Base-by-base conservation (phyloP, 92 coral and sea anemone species). In the Chrysogorgia sp. region DNA sequence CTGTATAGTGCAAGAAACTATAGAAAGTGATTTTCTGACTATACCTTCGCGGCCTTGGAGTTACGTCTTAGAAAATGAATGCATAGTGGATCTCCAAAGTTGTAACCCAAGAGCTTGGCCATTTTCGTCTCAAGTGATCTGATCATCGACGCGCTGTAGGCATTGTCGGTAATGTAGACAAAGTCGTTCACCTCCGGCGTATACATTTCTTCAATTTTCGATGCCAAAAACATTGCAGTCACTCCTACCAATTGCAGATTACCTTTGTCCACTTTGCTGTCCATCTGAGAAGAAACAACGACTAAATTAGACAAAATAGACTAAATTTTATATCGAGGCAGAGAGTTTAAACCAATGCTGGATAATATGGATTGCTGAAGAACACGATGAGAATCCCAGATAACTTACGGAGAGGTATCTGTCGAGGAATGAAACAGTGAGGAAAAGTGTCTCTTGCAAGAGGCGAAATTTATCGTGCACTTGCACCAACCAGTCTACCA, bases 401-500 rank as follows among this genome's bases (percentile, higher is more conserved):
- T 52, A 5, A 86, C 97, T 91, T 82, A 94, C 98, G 1, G 96
- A 82, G 60, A 94, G 80, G 55, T 89, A 94, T 84, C 98, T 87
- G 67, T 94, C 98, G 25, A 94, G 68, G 72, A 92, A 72, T 8
- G 97, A 89, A 29, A 94, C 55, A 0, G 97, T 91, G 79, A 89
- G 85, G 76, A 76, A 94, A 37, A 94, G 86, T 24, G 98, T 94
- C 75, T 94, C 98, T 64, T 94, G 98, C 24, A 94, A 80, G 10
- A 94, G 96, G 19, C 86, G 96, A 68, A 94, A 94, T 9, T 85
- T 90, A 15, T 84, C 70, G 74, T 94, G 98, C 34, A 94, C 98
- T 67, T 94, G 98, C n/a, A 91, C 80, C 24, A 94, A 82, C 98
- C 98, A 94, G 87, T 94, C 98, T 23, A 94, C 86, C 32, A 94